Percentiles rank a stretch among this genome's conserved stretches.
Evolutionary conservation across 1,140 invertebrate species (phyloP).

Genomic region (Triops longicaudatus): DNA sequence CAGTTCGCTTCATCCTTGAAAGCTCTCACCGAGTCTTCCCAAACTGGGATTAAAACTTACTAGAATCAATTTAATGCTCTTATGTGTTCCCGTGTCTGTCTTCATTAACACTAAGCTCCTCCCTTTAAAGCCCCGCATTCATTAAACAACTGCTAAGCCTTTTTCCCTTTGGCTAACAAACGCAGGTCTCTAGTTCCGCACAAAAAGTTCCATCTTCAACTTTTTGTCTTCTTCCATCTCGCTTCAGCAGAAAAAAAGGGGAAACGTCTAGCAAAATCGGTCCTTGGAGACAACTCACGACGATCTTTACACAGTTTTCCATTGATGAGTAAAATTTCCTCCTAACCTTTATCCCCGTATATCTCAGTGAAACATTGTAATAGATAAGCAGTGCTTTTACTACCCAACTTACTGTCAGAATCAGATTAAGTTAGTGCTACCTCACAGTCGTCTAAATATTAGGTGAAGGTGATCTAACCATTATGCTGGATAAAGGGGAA

Average conservation of each 20-base stretch:
- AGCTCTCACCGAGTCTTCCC: neutral
- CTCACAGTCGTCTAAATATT: too few species aligned
- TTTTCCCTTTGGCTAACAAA: neutral
- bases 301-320: neutral
- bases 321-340: neutral
- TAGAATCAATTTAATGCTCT: neutral
- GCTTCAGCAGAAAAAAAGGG: neutral
- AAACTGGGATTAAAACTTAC: too few species aligned
- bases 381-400: too few species aligned
- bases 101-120: constrained; percentile 8
- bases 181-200: neutral
- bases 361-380: neutral
- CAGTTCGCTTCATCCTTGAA: too few species aligned
- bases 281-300: neutral
- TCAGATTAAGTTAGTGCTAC: too few species aligned
- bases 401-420: too few species aligned
- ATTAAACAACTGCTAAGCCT: neutral
- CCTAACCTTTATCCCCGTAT: neutral
- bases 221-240: neutral
- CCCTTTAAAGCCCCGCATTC: neutral
- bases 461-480: too few species aligned
- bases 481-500: too few species aligned
- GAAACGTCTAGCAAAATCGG: neutral
- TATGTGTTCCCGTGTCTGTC: neutral
- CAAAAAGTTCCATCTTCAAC: neutral